Conservation (phyloP, 2,797 vertebrate species). For the Loriculus beryllinus region DNA sequence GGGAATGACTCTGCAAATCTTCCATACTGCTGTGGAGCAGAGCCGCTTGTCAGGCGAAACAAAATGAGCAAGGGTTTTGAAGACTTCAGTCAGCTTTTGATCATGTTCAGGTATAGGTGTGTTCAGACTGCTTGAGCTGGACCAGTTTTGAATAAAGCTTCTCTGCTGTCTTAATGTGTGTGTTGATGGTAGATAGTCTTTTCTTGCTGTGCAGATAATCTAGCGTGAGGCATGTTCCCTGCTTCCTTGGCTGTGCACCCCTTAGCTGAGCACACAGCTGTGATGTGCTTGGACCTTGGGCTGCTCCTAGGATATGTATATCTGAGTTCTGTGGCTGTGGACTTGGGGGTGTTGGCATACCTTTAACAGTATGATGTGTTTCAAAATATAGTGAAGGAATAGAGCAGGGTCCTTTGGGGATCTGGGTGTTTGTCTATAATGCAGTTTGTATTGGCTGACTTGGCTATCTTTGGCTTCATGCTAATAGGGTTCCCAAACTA, state of each 20-base stretch:
- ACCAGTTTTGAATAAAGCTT: not conserved
- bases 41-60: not conserved
- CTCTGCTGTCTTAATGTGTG: not conserved
- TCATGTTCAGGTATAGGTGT: not conserved
- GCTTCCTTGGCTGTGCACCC: not conserved
- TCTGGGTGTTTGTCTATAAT: not conserved
- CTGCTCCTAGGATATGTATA: not conserved
- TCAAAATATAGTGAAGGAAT: not conserved
- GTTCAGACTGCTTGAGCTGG: not conserved
- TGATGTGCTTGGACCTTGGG: not conserved
- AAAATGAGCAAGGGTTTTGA: not conserved
- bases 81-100: not conserved
- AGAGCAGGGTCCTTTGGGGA: not conserved
- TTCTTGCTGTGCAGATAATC: not conserved
- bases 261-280: not conserved
- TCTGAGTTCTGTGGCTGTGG: not conserved
- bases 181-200: not conserved
- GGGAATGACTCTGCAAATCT: constrained; percentile 32
- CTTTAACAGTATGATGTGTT: not conserved
- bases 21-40: not conserved
- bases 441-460: not conserved
- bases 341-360: not conserved
- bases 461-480: not conserved
- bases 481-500: not conserved
- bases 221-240: not conserved